Percentiles rank a stretch among this genome's conserved stretches.
phyloP scores from a whole-genome alignment of 2,113 vertebrate species.

The Leucopsar rothschildi region DNA sequence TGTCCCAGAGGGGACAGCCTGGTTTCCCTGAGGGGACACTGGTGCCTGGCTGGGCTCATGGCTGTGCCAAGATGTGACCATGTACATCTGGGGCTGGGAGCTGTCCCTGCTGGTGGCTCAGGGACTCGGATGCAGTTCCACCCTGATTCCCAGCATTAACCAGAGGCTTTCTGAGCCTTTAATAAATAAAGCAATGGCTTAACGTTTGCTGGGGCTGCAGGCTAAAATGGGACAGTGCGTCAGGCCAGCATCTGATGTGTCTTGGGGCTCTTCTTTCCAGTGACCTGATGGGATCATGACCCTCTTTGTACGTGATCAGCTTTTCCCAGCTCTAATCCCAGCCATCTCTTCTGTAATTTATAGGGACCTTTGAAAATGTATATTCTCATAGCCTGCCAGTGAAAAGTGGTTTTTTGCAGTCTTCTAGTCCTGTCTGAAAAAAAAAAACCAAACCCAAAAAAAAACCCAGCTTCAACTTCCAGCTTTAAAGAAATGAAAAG shows the following conservation, averaged over 20 bases:
- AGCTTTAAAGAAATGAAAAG: not conserved
- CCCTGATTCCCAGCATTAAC: not conserved
- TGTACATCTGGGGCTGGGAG: not conserved
- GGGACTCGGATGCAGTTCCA: not conserved
- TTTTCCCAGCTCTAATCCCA: slow-evolving; percentile 34
- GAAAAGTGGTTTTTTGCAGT: not conserved
- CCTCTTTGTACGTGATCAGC: slow-evolving; percentile 39
- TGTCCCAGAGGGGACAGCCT: not conserved
- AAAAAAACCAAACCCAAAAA: not conserved
- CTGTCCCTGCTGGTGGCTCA: no score
- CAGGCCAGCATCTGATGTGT: not conserved
- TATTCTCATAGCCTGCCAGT: not conserved
- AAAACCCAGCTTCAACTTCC: not conserved
- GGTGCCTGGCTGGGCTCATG: accelerated
- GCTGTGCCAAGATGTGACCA: not conserved
- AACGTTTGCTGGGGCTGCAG: not conserved
- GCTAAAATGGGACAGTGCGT: not conserved
- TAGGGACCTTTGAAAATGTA: not conserved
- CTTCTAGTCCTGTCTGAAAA: not conserved
- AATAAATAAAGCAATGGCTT: slow-evolving; percentile 1
- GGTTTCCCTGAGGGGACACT: accelerated
- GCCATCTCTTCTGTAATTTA: not conserved
- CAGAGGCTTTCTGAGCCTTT: slow-evolving; percentile 10
- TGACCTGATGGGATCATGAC: slow-evolving; percentile 50
- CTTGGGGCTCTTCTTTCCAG: slow-evolving; percentile 29